These are phyloP conservation scores for Helleia helle DNA, from an alignment of 2,888 invertebrate species.

Conservation along the genomic window DNA sequence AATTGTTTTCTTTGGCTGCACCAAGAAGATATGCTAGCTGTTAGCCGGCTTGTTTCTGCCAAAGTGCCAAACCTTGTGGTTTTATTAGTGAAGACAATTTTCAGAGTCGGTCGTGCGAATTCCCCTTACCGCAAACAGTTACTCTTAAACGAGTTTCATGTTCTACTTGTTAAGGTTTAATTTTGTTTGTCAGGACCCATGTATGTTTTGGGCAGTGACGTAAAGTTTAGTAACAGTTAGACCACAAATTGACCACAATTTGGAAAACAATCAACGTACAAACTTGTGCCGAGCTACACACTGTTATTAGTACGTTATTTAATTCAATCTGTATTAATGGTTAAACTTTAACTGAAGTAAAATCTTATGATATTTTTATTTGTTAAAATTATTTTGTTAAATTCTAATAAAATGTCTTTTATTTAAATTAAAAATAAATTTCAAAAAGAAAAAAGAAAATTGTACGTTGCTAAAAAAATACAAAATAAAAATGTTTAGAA, in stretches of 20 bases:
- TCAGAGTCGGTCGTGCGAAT: not conserved
- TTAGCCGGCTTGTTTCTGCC: not conserved
- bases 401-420: too few relatives aligned
- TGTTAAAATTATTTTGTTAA: too few relatives aligned
- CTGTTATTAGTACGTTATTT: conserved; percentile 3
- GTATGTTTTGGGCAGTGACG: conserved; percentile 14
- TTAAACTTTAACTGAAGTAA: too few relatives aligned
- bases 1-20: too few relatives aligned
- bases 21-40: too few relatives aligned
- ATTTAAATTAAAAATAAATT: too few relatives aligned
- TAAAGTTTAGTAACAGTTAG: conserved; percentile 18
- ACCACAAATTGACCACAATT: conserved; percentile 40
- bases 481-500: too few relatives aligned
- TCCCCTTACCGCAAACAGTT: not conserved
- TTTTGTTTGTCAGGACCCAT: not conserved
- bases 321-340: too few relatives aligned
- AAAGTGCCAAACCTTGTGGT: not conserved
- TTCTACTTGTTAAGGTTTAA: not conserved
- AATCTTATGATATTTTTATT: too few relatives aligned
- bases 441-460: too few relatives aligned
- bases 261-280: conserved; percentile 48
- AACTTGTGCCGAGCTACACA: conserved; percentile 25
- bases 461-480: too few relatives aligned
- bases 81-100: not conserved
- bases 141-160: not conserved